A percentile compares a stretch with the other conserved stretches of the same genome.
Evolutionary conservation across 2,888 invertebrate species (phyloP).

Genomic region (Oeneis ivallda): DNA sequence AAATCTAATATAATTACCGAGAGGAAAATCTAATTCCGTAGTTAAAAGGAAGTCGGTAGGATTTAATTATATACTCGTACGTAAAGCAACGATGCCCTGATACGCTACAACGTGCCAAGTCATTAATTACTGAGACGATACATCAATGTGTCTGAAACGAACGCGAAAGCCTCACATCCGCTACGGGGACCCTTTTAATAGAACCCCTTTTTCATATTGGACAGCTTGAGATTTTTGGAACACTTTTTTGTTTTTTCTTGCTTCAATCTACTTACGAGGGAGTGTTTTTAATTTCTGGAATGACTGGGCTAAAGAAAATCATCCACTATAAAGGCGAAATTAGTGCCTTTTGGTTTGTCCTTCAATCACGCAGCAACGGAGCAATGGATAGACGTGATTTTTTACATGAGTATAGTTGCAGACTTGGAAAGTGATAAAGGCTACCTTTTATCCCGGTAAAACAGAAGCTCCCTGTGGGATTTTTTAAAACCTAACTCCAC

Average conservation of each 20-base stretch:
- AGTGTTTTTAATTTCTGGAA: no score
- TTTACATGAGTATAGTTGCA: no score
- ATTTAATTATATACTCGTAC: conserved; percentile 7
- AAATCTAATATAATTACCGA: background rate
- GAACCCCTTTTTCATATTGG: conserved; percentile 10
- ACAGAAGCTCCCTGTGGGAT: no score
- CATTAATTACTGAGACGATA: conserved; percentile 26
- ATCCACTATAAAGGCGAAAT: no score
- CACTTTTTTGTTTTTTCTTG: background rate
- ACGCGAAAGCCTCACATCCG: conserved; percentile 24
- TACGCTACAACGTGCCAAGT: conserved; percentile 8
- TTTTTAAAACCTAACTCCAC: no score
- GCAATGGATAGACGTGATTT: no score
- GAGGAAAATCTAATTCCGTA: background rate
- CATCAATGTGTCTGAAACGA: conserved; percentile 26
- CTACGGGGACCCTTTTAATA: conserved; percentile 6
- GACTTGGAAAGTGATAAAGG: no score
- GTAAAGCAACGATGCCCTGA: conserved; percentile 1
- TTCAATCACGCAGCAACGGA: no score
- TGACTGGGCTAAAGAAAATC: no score
- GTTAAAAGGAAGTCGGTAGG: background rate
- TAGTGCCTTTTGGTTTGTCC: no score
- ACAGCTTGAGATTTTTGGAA: conserved; percentile 7
- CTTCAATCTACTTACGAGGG: no score
- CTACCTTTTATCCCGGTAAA: no score